Conservation (phyloP, 2,888 invertebrate genomes). For the Orthosia cruda region DNA sequence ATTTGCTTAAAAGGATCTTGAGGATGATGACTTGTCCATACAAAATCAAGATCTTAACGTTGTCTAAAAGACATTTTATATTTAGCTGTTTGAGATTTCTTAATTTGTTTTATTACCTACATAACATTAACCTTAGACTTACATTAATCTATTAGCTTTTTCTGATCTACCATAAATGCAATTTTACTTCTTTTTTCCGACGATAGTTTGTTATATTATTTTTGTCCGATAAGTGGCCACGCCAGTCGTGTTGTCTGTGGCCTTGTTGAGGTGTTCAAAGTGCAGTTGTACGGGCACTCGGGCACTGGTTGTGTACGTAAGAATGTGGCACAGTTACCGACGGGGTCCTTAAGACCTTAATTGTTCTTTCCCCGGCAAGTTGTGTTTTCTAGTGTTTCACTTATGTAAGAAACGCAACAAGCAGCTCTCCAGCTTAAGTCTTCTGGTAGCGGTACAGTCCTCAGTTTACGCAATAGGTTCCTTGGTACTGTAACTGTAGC, state of each 20-base stretch:
- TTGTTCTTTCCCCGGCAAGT: neutral
- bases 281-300: conserved; percentile 45
- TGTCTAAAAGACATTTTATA: neutral
- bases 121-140: neutral
- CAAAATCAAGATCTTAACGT: neutral
- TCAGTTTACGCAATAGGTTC: neutral
- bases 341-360: neutral
- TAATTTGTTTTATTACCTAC: neutral
- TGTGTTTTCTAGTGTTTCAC: neutral
- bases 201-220: conserved; percentile 33
- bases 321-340: conserved; percentile 33
- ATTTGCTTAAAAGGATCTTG: neutral
- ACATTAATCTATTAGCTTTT: conserved; percentile 3
- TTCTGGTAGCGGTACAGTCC: neutral
- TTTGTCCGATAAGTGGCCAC: conserved; percentile 23
- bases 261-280: conserved; percentile 55
- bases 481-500: neutral
- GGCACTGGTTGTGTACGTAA: conserved; percentile 24
- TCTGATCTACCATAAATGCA: neutral
- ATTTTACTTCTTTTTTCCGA: neutral
- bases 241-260: conserved; percentile 50
- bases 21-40: neutral
- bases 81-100: neutral
- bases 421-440: neutral
- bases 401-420: neutral